phyloP scores from a whole-genome alignment of 2,113 vertebrate genomes.

The Muntiacus muntjak region DNA sequence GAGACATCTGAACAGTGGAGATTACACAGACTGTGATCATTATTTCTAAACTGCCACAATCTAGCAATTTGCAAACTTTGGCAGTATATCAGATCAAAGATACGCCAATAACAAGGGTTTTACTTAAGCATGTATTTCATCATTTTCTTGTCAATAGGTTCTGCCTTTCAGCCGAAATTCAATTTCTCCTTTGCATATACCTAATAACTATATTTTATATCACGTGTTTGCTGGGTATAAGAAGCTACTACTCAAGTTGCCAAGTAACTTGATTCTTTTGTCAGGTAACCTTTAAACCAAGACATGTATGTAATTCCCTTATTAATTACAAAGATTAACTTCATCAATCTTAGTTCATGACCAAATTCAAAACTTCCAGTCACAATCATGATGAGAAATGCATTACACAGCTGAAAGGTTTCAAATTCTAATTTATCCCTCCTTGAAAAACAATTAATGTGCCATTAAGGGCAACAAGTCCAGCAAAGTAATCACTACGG shows the following conservation, averaged over 20 bases:
- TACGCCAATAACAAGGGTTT: not conserved
- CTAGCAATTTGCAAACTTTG: not conserved
- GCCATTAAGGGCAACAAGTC: not conserved
- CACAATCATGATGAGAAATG: slow-evolving; percentile 27
- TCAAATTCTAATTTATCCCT: slow-evolving; percentile 28
- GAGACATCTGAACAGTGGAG: not conserved
- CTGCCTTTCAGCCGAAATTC: not conserved
- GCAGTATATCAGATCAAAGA: not conserved
- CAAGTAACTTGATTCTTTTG: not conserved
- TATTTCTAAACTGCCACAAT: not conserved
- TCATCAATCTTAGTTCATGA: slow-evolving; percentile 47
- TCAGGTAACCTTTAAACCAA: slow-evolving; percentile 43
- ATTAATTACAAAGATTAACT: slow-evolving; percentile 52
- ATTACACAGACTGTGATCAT: not conserved
- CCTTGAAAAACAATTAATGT: slow-evolving; percentile 29
- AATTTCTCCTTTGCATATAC: not conserved
- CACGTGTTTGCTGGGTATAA: not conserved
- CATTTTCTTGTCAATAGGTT: not conserved
- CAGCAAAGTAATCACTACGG: not conserved
- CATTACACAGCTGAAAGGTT: not conserved
- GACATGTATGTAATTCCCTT: slow-evolving; percentile 22
- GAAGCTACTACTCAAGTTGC: not conserved
- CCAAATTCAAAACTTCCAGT: slow-evolving; percentile 38
- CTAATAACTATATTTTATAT: not conserved
- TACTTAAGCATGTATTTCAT: not conserved